A percentile compares a stretch with the other conserved stretches of the same genome.
These are phyloP conservation scores for Diploptera punctata DNA, from an alignment of 2,888 invertebrate genomes.

Conservation along the genomic window DNA sequence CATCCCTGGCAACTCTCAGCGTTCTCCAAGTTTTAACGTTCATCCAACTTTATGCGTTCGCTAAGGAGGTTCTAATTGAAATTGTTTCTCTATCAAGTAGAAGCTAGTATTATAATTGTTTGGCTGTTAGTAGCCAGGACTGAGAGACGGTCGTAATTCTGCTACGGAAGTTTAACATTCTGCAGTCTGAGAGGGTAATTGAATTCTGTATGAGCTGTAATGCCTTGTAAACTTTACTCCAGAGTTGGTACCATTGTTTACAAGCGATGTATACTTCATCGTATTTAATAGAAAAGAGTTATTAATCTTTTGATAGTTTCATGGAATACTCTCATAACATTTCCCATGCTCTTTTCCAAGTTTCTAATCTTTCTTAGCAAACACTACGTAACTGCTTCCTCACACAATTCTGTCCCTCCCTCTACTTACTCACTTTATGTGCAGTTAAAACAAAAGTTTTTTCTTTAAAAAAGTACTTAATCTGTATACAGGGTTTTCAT, in stretches of 20 bases:
- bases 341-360: not conserved
- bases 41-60: slow-evolving; percentile 13
- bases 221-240: not conserved
- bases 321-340: not conserved
- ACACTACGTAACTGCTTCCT: no score
- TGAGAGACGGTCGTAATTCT: slow-evolving; percentile 26
- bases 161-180: slow-evolving; percentile 37
- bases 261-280: no score
- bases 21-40: slow-evolving; percentile 16
- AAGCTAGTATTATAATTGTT: slow-evolving; percentile 36
- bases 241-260: not conserved
- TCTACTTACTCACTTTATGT: no score
- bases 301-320: not conserved
- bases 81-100: slow-evolving; percentile 41
- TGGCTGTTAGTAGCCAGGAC: slow-evolving; percentile 20
- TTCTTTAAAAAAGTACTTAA: no score
- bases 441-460: no score
- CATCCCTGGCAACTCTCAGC: not conserved
- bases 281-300: not conserved
- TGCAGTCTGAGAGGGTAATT: slow-evolving; percentile 30
- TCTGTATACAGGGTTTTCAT: no score
- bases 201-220: slow-evolving; percentile 23
- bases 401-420: no score
- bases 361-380: no score
- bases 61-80: slow-evolving; percentile 39